Conservation (phyloP, 2,797 vertebrate genomes). For the Centroberyx gerrardi region DNA sequence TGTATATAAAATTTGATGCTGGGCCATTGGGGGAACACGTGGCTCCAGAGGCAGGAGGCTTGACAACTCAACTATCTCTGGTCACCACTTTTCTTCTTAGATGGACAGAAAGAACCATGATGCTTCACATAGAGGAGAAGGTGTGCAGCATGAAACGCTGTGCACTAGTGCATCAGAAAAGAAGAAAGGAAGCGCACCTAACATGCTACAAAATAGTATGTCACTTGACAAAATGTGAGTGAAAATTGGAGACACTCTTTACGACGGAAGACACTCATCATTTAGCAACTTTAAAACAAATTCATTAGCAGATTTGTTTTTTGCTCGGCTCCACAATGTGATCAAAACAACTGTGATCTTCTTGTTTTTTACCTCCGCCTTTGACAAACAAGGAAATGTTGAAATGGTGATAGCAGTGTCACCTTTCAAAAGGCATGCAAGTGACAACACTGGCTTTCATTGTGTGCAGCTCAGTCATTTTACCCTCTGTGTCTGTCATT, state of each 20-base stretch:
- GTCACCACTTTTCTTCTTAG: constrained; percentile 6
- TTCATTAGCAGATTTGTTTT: neutral
- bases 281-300: constrained; percentile 20
- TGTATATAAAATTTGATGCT: too few species aligned
- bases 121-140: constrained; percentile 9
- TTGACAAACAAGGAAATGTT: constrained; percentile 31
- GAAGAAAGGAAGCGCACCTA: neutral
- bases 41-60: constrained; percentile 1
- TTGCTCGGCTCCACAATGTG: neutral
- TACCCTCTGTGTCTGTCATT: neutral
- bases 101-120: constrained; percentile 10
- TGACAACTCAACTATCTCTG: neutral
- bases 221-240: constrained; percentile 1
- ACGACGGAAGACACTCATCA: neutral
- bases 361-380: constrained; percentile 13
- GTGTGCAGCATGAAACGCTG: neutral
- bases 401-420: constrained; percentile 17
- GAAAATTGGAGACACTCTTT: too few species aligned
- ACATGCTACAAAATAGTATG: neutral
- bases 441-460: constrained; percentile 14
- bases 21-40: too few species aligned
- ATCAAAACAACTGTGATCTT: neutral
- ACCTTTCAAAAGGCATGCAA: neutral
- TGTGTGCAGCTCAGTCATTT: constrained; percentile 11
- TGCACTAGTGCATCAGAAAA: constrained; percentile 10